phyloP scores from a whole-genome alignment of 2,888 invertebrate genomes.

The Drosophila maculinotata region DNA sequence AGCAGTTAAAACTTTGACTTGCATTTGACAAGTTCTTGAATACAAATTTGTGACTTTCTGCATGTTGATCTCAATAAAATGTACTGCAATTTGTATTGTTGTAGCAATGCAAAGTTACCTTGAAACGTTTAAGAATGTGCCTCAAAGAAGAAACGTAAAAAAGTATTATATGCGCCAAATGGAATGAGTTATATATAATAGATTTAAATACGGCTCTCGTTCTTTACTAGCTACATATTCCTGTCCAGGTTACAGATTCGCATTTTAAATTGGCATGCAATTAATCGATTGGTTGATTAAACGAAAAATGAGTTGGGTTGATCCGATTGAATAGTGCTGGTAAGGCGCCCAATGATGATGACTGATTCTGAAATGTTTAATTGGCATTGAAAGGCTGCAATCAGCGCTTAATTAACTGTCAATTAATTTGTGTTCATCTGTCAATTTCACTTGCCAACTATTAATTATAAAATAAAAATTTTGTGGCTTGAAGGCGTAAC shows the following conservation, averaged over 20 bases:
- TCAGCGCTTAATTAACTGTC: slow-evolving; percentile 26
- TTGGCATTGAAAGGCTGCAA: slow-evolving; percentile 10
- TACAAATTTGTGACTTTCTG: not conserved
- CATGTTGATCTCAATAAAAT: not conserved
- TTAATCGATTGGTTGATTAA: not conserved
- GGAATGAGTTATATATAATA: no score
- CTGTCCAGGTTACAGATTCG: no score
- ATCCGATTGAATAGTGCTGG: not conserved
- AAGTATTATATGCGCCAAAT: no score
- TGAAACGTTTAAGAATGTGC: slow-evolving; percentile 4
- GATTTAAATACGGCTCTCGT: no score
- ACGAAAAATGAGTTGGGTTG: no score
- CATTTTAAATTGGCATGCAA: no score
- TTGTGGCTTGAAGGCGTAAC: slow-evolving; percentile 15
- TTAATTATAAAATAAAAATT: slow-evolving; percentile 17
- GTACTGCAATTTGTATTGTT: not conserved
- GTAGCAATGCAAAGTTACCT: no score
- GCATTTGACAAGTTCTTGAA: slow-evolving; percentile 5
- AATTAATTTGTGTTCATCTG: slow-evolving; percentile 20
- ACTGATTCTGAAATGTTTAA: slow-evolving; percentile 17
- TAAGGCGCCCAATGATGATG: not conserved
- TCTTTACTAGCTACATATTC: no score
- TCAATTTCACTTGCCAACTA: slow-evolving; percentile 11
- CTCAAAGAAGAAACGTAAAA: not conserved
- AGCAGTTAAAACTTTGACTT: slow-evolving; percentile 2